These are phyloP conservation scores for Ariolimax columbianus DNA, from an alignment of 2,888 invertebrate genomes.

Conservation along the genomic window DNA sequence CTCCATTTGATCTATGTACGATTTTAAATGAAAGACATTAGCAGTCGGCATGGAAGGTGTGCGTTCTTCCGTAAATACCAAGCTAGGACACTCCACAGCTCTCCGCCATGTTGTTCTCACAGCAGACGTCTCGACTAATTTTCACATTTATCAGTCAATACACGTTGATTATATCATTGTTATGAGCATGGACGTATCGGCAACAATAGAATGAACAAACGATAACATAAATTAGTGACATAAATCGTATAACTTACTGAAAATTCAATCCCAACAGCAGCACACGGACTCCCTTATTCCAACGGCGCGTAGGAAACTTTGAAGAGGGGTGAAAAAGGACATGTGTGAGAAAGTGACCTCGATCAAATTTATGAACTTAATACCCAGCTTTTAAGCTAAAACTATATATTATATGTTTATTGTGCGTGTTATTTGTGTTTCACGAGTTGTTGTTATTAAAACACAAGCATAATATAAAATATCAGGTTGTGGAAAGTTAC, in stretches of 20 bases:
- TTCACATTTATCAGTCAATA: neutral
- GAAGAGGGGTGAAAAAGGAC: constrained; percentile 35
- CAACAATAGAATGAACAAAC: neutral
- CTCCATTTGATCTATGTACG: neutral
- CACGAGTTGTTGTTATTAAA: neutral
- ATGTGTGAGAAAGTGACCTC: neutral
- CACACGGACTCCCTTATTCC: constrained; percentile 49
- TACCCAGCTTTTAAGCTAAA: neutral
- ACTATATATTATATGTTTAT: too few species aligned
- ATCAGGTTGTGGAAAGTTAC: neutral
- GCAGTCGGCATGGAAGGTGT: constrained; percentile 16
- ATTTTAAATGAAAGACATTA: constrained; percentile 8
- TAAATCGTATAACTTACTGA: constrained; percentile 44
- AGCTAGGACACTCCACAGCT: constrained; percentile 19
- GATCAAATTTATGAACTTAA: neutral
- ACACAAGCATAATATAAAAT: neutral
- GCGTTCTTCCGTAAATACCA: constrained; percentile 35
- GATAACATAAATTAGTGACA: neutral
- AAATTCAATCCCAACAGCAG: constrained; percentile 35
- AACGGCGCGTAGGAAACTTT: constrained; percentile 43
- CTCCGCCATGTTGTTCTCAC: constrained; percentile 44
- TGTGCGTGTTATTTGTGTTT: neutral
- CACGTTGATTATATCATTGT: too few species aligned
- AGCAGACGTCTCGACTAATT: neutral
- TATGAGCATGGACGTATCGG: neutral